phyloP scores from a whole-genome alignment of 1,140 invertebrate species.

The Brachionus calyciflorus region DNA sequence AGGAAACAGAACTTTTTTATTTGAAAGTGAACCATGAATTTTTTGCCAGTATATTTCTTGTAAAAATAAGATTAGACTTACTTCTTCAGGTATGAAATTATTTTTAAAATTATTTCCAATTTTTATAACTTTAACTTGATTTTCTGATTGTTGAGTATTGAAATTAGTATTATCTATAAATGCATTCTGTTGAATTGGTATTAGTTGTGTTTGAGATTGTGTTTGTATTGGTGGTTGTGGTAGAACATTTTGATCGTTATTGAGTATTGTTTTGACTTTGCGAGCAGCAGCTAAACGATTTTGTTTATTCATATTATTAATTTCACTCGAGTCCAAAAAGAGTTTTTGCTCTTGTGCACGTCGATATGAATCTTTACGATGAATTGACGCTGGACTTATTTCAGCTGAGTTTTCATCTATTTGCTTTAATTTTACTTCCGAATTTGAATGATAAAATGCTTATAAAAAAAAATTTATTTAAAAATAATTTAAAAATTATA shows the following conservation, averaged over 20 bases:
- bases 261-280: constrained; percentile 41
- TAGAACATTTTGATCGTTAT: not conserved
- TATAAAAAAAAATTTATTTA: not conserved
- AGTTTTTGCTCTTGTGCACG: constrained; percentile 44
- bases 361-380: constrained; percentile 41
- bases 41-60: no score
- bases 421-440: constrained; percentile 34
- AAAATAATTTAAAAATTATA: no score
- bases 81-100: constrained; percentile 39
- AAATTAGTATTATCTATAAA: not conserved
- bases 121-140: constrained; percentile 23
- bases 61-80: no score
- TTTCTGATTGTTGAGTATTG: not conserved
- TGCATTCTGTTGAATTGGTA: not conserved
- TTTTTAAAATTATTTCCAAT: constrained; percentile 36
- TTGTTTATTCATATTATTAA: constrained; percentile 17
- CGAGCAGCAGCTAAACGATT: not conserved
- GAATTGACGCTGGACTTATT: constrained; percentile 35
- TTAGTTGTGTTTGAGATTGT: not conserved
- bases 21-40: no score
- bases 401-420: constrained; percentile 31
- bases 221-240: not conserved
- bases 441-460: not conserved
- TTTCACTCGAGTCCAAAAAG: constrained; percentile 9
- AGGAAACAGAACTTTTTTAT: no score